phyloP scores from a whole-genome alignment of 2,113 vertebrate species.

The Ciconia stormi region DNA sequence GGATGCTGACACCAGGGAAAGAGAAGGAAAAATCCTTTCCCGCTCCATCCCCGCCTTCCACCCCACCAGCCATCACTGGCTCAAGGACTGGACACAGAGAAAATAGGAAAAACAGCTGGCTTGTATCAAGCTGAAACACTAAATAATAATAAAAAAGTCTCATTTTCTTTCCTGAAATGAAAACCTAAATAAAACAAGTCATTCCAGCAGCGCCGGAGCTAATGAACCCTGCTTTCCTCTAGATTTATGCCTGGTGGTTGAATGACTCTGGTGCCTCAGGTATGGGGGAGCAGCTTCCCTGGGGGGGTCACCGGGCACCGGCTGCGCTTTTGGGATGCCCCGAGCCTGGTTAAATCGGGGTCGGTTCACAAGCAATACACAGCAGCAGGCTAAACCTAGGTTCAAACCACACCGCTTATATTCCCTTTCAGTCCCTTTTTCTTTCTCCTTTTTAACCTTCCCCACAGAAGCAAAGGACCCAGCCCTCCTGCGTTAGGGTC shows the following conservation, averaged over 20 bases:
- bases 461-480: not conserved
- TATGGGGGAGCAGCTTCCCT: not conserved
- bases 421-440: not conserved
- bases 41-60: not conserved
- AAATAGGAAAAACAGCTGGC: not conserved
- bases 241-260: not conserved
- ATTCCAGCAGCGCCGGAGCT: not conserved
- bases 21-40: not conserved
- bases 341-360: too few species aligned
- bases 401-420: not conserved
- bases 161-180: not conserved
- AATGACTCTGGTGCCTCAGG: fast-evolving
- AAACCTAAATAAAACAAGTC: not conserved
- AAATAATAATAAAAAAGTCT: not conserved
- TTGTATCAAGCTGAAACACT: not conserved
- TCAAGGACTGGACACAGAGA: not conserved
- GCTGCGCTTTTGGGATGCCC: not conserved
- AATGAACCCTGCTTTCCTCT: not conserved
- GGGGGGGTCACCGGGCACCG: too few species aligned
- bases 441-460: not conserved
- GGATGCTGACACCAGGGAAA: not conserved
- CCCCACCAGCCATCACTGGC: too few species aligned
- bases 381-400: not conserved
- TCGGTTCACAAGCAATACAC: not conserved
- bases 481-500: fast-evolving